A percentile compares a stretch with the other conserved stretches of the same genome.
Conservation (phyloP, 2,888 invertebrate species). For the Resseliella maxima region DNA sequence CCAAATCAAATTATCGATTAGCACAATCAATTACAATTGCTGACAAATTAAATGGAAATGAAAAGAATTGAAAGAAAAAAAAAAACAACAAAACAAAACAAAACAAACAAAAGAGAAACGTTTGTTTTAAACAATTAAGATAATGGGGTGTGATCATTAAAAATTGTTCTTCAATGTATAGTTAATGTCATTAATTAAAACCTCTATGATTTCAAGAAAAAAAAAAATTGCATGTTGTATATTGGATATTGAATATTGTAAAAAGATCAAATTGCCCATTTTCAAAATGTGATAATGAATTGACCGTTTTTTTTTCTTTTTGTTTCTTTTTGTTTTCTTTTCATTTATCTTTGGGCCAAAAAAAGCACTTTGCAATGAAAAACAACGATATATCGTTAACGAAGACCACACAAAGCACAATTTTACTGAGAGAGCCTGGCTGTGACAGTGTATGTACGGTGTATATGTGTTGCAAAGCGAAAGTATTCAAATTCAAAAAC, state of each 20-base stretch:
- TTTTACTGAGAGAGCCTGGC: not conserved
- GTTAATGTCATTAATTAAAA: not conserved
- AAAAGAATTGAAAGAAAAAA: not conserved
- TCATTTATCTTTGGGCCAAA: too few relatives aligned
- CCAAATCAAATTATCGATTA: slow-evolving; percentile 40
- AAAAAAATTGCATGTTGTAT: too few relatives aligned
- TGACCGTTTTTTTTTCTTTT: not conserved
- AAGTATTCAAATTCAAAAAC: slow-evolving; percentile 27
- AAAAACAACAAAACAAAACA: too few relatives aligned
- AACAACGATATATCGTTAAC: not conserved
- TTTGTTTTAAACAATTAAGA: not conserved
- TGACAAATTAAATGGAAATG: not conserved
- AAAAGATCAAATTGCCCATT: too few relatives aligned
- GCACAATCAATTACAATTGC: not conserved
- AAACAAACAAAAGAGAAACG: too few relatives aligned
- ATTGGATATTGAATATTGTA: too few relatives aligned
- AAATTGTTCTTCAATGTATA: not conserved
- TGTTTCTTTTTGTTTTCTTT: too few relatives aligned
- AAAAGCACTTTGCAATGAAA: not conserved
- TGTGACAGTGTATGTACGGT: not conserved
- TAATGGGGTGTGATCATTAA: slow-evolving; percentile 51
- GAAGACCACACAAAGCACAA: not conserved
- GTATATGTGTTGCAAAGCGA: slow-evolving; percentile 14
- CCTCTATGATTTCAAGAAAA: not conserved
- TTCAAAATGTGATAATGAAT: too few relatives aligned